Percentiles rank a stretch among this genome's conserved stretches.
phyloP scores from a whole-genome alignment of 2,888 invertebrate genomes.

The Rapana venosa region DNA sequence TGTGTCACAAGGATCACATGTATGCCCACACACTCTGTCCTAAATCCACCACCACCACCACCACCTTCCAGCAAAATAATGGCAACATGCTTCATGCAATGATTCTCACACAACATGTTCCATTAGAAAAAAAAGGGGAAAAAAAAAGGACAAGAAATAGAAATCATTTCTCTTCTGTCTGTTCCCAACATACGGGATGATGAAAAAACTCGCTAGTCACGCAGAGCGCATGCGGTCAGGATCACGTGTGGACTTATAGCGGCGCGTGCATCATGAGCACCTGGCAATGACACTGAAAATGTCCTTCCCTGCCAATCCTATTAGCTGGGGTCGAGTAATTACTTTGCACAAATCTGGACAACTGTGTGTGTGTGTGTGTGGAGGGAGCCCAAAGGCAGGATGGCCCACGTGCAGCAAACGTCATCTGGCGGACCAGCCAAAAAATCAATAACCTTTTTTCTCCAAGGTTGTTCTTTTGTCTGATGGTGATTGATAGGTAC shows the following conservation, averaged over 20 bases:
- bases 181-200: not conserved
- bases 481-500: too few species aligned
- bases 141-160: not conserved
- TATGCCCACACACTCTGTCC: too few species aligned
- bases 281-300: conserved; percentile 5
- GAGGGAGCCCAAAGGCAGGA: not conserved
- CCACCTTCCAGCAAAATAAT: too few species aligned
- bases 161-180: not conserved
- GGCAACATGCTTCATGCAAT: too few species aligned
- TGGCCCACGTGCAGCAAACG: not conserved
- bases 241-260: not conserved
- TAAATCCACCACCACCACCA: not conserved
- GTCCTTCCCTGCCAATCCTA: not conserved
- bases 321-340: not conserved
- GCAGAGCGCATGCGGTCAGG: not conserved
- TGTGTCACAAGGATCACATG: not conserved
- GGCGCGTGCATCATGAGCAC: not conserved
- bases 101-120: too few species aligned
- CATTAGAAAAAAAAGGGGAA: too few species aligned
- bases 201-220: not conserved
- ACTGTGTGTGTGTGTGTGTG: too few species aligned
- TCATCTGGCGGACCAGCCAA: not conserved
- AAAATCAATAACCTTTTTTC: conserved; percentile 1
- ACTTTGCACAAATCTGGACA: not conserved
- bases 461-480: too few species aligned